A percentile compares a stretch with the other conserved stretches of the same genome.
These are phyloP conservation scores for Arrhopalites spinosus DNA, from an alignment of 2,888 invertebrate genomes.

Conservation along the genomic window DNA sequence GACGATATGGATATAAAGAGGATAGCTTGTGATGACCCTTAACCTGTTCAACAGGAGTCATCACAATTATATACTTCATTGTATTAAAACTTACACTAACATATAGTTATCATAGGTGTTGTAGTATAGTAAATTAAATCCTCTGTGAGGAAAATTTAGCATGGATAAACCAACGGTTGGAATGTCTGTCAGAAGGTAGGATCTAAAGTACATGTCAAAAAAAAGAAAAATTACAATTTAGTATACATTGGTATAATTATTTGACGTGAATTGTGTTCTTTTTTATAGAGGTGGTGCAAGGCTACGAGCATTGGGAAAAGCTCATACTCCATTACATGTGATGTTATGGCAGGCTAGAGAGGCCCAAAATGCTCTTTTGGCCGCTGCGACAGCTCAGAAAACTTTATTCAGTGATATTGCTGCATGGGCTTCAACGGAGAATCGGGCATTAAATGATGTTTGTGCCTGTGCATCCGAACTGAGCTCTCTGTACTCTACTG, in stretches of 20 bases:
- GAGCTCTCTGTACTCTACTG: constrained; percentile 45
- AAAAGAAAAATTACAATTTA: too few relatives aligned
- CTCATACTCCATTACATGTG: constrained; percentile 53
- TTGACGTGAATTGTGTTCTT: too few relatives aligned
- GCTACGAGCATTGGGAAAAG: constrained; percentile 47
- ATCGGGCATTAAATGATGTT: constrained; percentile 53
- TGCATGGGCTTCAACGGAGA: constrained; percentile 55
- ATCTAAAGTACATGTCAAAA: too few relatives aligned
- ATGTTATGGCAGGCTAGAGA: constrained; percentile 55
- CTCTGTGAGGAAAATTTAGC: background rate
- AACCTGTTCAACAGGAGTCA: too few relatives aligned
- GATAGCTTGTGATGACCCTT: too few relatives aligned
- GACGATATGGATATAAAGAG: too few relatives aligned
- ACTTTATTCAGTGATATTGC: constrained; percentile 54
- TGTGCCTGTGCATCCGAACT: constrained; percentile 53
- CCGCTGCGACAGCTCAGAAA: constrained; percentile 53
- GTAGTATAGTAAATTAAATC: too few relatives aligned
- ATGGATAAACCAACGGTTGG: constrained; percentile 15
- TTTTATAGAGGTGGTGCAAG: constrained; percentile 50
- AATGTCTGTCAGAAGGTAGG: background rate
- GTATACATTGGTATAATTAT: too few relatives aligned
- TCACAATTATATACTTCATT: too few relatives aligned
- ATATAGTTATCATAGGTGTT: too few relatives aligned
- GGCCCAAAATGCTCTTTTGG: constrained; percentile 49
- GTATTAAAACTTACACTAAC: too few relatives aligned